Conservation (phyloP, 2,113 vertebrate genomes). For the Crypturellus undulatus region DNA sequence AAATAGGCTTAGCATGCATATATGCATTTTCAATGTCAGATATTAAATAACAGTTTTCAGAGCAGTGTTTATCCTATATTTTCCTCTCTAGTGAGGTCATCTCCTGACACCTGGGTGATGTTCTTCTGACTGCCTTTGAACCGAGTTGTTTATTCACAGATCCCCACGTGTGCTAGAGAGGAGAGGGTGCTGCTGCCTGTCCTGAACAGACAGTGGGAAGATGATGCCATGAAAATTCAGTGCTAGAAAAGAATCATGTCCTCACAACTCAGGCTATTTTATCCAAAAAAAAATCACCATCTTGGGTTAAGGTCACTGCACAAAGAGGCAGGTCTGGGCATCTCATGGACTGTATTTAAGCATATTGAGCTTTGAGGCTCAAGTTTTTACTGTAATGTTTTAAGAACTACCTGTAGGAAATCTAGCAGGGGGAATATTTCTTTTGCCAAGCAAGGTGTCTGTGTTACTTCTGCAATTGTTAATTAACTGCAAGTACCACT, state of each 20-base stretch:
- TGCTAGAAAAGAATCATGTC: not conserved
- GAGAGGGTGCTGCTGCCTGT: not conserved
- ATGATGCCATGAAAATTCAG: not conserved
- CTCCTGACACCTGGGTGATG: accelerated
- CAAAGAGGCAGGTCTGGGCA: not conserved
- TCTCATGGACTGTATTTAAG: no score
- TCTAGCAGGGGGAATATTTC: not conserved
- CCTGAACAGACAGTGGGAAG: not conserved
- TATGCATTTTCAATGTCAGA: not conserved
- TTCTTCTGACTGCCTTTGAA: not conserved
- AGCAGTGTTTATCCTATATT: not conserved
- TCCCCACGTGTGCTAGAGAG: not conserved
- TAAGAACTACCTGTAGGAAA: not conserved
- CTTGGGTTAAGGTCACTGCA: not conserved
- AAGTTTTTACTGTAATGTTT: not conserved
- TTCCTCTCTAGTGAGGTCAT: not conserved
- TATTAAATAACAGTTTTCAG: not conserved
- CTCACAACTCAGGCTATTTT: not conserved
- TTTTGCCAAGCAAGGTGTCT: not conserved
- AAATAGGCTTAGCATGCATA: not conserved
- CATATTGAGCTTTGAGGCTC: no score
- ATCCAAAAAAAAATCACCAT: not conserved
- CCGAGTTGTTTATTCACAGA: not conserved
- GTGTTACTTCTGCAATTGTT: not conserved
- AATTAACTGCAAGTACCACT: not conserved